phyloP scores from a whole-genome alignment of 2,888 invertebrate genomes.

The Melikaiella ostensackeni region DNA sequence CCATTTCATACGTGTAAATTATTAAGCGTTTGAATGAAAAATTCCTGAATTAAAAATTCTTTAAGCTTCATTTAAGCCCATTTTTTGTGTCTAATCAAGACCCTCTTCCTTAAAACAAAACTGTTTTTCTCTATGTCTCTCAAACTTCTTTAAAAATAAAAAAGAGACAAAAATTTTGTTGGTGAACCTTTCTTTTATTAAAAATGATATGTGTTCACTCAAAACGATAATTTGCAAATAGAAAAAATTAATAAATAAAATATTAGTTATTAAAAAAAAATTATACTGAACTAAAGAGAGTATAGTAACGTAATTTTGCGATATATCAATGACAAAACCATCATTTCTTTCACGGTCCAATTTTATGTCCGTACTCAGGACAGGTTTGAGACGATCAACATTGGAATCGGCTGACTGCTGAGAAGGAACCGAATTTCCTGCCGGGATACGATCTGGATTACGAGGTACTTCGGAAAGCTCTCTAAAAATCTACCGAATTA shows the following conservation, averaged over 20 bases:
- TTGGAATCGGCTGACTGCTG: conserved; percentile 35
- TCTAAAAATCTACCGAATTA: conserved; percentile 40
- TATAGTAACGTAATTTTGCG: conserved; percentile 2
- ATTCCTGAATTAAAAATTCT: too few relatives aligned
- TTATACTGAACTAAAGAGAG: background rate
- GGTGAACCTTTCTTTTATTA: too few relatives aligned
- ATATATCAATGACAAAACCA: conserved; percentile 31
- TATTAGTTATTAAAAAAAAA: background rate
- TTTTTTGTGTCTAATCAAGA: too few relatives aligned
- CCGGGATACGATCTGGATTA: conserved; percentile 33
- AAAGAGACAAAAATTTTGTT: too few relatives aligned
- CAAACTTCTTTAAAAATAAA: too few relatives aligned
- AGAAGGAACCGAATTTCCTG: conserved; percentile 37
- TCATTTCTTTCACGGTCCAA: conserved; percentile 26
- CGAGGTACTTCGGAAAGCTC: conserved; percentile 33
- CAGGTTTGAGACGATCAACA: conserved; percentile 37
- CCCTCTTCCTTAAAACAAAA: too few relatives aligned
- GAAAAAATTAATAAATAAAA: background rate
- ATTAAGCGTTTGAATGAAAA: too few relatives aligned
- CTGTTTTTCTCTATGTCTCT: too few relatives aligned
- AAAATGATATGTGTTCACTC: background rate
- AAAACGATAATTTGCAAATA: background rate
- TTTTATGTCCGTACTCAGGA: conserved; percentile 25
- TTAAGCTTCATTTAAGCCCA: too few relatives aligned
- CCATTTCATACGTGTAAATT: too few relatives aligned